phyloP scores from a whole-genome alignment of 2,888 invertebrate genomes.

The Gerris lacustris region DNA sequence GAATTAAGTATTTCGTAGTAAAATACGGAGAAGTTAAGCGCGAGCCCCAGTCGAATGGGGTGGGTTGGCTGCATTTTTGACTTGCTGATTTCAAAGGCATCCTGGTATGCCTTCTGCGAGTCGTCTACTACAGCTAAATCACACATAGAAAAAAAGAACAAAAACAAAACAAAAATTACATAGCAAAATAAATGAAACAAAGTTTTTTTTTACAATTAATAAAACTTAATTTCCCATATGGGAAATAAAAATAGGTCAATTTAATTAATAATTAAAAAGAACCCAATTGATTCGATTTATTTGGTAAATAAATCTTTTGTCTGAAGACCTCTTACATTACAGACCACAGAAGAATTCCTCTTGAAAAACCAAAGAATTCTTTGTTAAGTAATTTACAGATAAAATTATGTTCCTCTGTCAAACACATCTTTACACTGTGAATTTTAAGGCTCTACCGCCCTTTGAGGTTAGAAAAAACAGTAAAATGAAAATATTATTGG shows the following conservation, averaged over 20 bases:
- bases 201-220: slow-evolving; percentile 13
- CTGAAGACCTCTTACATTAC: too few species aligned
- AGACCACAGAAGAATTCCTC: too few species aligned
- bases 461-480: too few species aligned
- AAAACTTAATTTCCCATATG: slow-evolving; percentile 8
- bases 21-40: slow-evolving; percentile 97
- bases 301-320: too few species aligned
- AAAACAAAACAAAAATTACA: neutral
- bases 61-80: slow-evolving; percentile 96
- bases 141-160: neutral
- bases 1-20: slow-evolving; percentile 96
- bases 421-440: too few species aligned
- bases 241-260: neutral
- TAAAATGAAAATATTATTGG: too few species aligned
- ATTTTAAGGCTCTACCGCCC: too few species aligned
- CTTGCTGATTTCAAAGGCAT: slow-evolving; percentile 93
- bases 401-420: too few species aligned
- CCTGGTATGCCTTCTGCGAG: slow-evolving; percentile 93
- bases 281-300: too few species aligned
- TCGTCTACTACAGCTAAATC: slow-evolving; percentile 79
- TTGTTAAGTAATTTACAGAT: too few species aligned
- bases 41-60: slow-evolving; percentile 94
- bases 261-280: neutral
- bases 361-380: too few species aligned
- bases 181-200: neutral